Conservation (phyloP, 2,113 vertebrate species). For the Passer montanus region DNA sequence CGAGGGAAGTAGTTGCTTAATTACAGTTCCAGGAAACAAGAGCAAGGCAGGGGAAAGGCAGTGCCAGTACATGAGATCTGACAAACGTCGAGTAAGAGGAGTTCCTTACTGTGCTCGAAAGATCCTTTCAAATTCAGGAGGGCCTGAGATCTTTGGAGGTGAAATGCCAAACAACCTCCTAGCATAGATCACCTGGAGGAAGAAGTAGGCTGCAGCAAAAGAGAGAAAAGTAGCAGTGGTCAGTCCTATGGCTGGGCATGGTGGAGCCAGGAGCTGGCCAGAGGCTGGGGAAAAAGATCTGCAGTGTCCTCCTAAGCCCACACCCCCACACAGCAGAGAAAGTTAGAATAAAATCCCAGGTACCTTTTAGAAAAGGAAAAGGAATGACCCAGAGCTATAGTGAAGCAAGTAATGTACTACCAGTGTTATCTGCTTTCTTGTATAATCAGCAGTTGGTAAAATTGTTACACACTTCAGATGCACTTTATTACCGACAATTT, state of each 20-base stretch:
- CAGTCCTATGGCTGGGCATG: background rate
- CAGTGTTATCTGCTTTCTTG: background rate
- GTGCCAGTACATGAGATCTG: background rate
- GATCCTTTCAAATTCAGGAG: constrained; percentile 85
- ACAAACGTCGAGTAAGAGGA: background rate
- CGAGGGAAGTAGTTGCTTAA: background rate
- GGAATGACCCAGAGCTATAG: background rate
- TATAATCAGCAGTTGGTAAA: background rate
- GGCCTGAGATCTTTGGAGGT: constrained; percentile 82
- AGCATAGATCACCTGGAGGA: constrained; percentile 87
- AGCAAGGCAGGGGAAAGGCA: background rate
- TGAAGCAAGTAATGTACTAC: accelerated
- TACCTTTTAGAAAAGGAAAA: background rate
- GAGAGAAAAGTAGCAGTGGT: background rate
- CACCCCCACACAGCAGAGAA: background rate
- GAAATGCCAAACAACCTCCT: constrained; percentile 80
- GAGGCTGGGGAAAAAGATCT: background rate
- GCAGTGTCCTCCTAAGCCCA: background rate
- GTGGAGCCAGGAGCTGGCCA: background rate
- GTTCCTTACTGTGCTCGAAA: constrained; percentile 90
- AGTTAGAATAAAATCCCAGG: background rate
- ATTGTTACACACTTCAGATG: background rate
- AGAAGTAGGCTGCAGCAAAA: constrained; percentile 85
- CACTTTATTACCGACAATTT: background rate
- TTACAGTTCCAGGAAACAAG: background rate